phyloP scores from a whole-genome alignment of 2,113 vertebrate genomes.

The Hoplias malabaricus region DNA sequence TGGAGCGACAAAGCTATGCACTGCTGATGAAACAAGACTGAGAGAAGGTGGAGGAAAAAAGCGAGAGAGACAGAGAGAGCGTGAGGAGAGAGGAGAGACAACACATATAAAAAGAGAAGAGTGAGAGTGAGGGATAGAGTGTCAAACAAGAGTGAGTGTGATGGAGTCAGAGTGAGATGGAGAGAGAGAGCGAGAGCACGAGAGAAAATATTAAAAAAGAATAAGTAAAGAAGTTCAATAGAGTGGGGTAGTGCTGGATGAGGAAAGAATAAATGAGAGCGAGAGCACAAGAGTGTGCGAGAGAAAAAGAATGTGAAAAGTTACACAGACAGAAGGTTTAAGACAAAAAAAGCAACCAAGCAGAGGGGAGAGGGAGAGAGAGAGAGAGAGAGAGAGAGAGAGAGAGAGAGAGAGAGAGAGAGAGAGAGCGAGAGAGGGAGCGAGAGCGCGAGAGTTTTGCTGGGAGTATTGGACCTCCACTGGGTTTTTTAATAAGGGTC shows the following conservation, averaged over 20 bases:
- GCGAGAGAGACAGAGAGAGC: not conserved
- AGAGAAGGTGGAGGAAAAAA: not conserved
- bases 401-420: not conserved
- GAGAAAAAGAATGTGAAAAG: not conserved
- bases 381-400: not conserved
- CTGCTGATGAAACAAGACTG: constrained; percentile 13
- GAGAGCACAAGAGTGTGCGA: too few species aligned
- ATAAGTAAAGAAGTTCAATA: too few species aligned
- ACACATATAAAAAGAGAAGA: not conserved
- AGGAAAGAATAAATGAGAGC: not conserved
- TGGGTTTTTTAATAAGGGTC: constrained; percentile 41
- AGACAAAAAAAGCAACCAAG: too few species aligned
- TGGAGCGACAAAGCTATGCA: not conserved
- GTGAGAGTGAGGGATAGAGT: not conserved
- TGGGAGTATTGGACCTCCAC: not conserved
- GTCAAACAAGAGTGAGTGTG: not conserved
- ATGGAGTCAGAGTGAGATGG: not conserved
- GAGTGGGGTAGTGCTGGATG: too few species aligned
- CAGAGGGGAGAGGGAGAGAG: not conserved
- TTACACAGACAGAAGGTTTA: too few species aligned
- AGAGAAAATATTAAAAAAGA: not conserved
- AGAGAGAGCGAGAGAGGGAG: not conserved
- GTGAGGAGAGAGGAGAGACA: not conserved
- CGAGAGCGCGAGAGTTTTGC: not conserved
- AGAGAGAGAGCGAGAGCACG: not conserved